Evolutionary conservation across 2,797 vertebrate genomes (phyloP), one percentile per base, ranked within the genome.

Genomic region (Clarias fuscus): DNA sequence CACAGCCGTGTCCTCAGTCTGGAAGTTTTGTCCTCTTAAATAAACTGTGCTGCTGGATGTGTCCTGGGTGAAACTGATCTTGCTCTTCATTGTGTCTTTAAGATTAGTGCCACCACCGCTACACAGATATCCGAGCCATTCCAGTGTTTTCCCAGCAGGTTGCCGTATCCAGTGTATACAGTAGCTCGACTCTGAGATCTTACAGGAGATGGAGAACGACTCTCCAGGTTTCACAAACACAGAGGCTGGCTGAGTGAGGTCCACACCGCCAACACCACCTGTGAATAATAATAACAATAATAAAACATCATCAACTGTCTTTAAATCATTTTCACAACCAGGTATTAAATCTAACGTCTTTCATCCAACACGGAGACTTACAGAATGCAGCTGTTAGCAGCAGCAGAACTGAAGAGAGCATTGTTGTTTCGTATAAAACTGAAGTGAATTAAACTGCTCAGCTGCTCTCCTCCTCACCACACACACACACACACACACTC

Each of bases 161-260:
- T 72, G 70, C 1, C 70, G 37, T 22, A 72, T 72, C 70, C 70
- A 85, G 30, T 2, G 7, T 80, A 27, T 30, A 76, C 27, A 15
- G 59, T 80, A 78, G 30, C 75, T 78, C 79, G 82, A 67, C 2
- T 15, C 56, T 53, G 27, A 43, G 17, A n/a, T 53, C 24, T 24
- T 87, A 78, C 88, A 87, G 30, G 27, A 75, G 30, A 89, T 83
- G 64, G 58, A 84, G 20, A 86, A 84, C 73, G 89, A 43, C 73
- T 88, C 85, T 86, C 87, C 89, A 81, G 87, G 88, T 85, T 88
- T 88, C 48, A 90, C 43, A 6, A 80, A 15, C 77, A 86, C 53
- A 14, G 88, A 83, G 43, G 22, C 86, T 71, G 87, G 33, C 81
- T 85, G 86, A 27, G 82, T 87, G 59, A 90, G 79, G 43, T 90